These are phyloP conservation scores for Chaetodon trifascialis DNA, from an alignment of 2,113 vertebrate species.

Conservation along the genomic window DNA sequence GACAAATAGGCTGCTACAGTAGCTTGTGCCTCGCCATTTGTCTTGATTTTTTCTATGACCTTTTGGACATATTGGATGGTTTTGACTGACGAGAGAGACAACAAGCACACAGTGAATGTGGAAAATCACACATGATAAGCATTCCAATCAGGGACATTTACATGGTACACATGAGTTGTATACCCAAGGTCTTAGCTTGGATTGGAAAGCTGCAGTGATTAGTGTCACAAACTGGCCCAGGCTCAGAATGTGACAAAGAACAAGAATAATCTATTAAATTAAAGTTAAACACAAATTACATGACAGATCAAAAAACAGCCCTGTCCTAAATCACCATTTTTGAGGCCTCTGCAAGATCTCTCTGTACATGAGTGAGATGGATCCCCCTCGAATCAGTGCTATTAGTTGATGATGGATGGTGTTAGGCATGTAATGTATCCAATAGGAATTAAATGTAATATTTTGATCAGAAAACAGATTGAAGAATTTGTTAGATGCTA, in stretches of 20 bases:
- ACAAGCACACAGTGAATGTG: not conserved
- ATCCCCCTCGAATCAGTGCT: not conserved
- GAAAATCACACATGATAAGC: not conserved
- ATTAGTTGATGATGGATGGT: conserved; percentile 23
- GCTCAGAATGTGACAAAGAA: too few relatives aligned
- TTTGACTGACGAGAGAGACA: not conserved
- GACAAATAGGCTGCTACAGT: not conserved
- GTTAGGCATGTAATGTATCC: conserved; percentile 18
- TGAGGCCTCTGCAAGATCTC: not conserved
- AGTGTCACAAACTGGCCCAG: too few relatives aligned
- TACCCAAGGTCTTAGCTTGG: not conserved
- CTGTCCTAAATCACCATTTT: not conserved
- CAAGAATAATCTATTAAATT: too few relatives aligned
- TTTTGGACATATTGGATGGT: not conserved
- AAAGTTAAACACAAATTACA: too few relatives aligned
- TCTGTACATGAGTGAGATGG: not conserved
- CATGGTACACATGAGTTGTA: not conserved
- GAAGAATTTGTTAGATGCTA: conserved; percentile 40
- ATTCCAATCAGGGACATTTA: not conserved
- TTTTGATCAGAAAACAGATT: conserved; percentile 43
- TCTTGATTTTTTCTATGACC: not conserved
- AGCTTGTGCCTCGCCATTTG: not conserved
- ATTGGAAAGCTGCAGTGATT: not conserved
- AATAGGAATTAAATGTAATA: conserved; percentile 24
- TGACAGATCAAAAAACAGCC: too few relatives aligned